These are phyloP conservation scores for Labrus mixtus DNA, from an alignment of 2,113 vertebrate genomes.

Conservation along the genomic window DNA sequence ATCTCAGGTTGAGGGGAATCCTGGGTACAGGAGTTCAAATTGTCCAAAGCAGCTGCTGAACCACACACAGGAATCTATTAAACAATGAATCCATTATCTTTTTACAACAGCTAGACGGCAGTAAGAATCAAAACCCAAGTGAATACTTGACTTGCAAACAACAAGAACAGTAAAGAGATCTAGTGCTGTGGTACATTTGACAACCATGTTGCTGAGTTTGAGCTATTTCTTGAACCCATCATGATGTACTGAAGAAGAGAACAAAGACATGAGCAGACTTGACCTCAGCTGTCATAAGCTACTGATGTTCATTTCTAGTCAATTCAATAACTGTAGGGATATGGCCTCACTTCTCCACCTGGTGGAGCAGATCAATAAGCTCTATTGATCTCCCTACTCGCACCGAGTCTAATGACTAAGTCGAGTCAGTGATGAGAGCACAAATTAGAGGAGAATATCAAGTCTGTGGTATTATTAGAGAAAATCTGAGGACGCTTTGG, in stretches of 20 bases:
- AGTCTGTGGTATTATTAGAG: conserved; percentile 40
- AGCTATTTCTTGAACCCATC: not conserved
- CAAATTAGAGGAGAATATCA: conserved; percentile 56
- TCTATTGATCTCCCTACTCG: conserved; percentile 65
- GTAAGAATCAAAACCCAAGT: not conserved
- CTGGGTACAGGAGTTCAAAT: too few relatives aligned
- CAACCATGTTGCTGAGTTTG: not conserved
- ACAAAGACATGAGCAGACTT: conserved; percentile 26
- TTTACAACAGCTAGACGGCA: not conserved
- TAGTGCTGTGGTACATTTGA: not conserved
- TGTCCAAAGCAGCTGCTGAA: not conserved
- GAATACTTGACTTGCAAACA: too few relatives aligned
- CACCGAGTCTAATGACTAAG: conserved; percentile 62
- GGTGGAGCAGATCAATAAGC: conserved; percentile 63
- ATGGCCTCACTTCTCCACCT: conserved; percentile 55
- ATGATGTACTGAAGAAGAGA: conserved; percentile 13
- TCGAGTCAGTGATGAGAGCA: conserved; percentile 58
- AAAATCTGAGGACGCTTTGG: conserved; percentile 36
- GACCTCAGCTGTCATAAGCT: conserved; percentile 61
- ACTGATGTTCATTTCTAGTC: conserved; percentile 62
- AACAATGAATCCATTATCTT: too few relatives aligned
- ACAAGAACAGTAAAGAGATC: too few relatives aligned
- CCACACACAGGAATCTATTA: not conserved
- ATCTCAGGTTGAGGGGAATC: too few relatives aligned
- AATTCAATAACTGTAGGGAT: conserved; percentile 61